Evolutionary conservation across 2,888 invertebrate genomes (phyloP).

Genomic region (Phaonia tiefii): DNA sequence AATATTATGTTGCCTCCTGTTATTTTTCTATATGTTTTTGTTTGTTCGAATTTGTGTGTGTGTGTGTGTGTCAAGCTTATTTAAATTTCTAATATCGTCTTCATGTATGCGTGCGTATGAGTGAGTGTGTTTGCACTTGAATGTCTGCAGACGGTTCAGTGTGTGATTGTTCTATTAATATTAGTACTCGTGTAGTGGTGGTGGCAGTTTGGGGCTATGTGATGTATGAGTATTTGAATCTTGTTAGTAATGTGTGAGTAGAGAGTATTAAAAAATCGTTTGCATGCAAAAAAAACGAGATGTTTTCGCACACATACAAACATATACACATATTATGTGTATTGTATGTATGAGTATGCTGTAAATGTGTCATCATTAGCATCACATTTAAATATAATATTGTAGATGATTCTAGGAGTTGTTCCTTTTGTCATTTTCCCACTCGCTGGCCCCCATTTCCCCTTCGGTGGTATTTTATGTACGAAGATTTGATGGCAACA

Average conservation of each 20-base stretch:
- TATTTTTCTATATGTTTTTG: not conserved
- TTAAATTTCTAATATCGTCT: slow-evolving; percentile 30
- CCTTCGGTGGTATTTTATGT: not conserved
- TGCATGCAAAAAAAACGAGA: not conserved
- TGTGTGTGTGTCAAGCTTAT: slow-evolving; percentile 27
- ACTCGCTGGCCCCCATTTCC: not conserved
- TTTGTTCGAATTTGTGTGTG: not conserved
- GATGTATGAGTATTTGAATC: slow-evolving; percentile 10
- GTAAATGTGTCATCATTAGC: slow-evolving; percentile 37
- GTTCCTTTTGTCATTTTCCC: slow-evolving; percentile 16
- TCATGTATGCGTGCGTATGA: not conserved
- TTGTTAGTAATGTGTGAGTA: not conserved
- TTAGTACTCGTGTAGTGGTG: not conserved
- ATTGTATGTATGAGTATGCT: slow-evolving; percentile 16
- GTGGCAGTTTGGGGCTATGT: not conserved
- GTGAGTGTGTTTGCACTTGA: not conserved
- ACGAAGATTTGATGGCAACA: not conserved
- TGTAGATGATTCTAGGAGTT: slow-evolving; percentile 7
- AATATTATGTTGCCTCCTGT: not conserved
- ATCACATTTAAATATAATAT: slow-evolving; percentile 30
- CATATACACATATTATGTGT: not conserved
- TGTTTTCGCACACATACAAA: not conserved
- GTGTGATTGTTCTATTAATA: not conserved
- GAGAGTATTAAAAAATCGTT: not conserved
- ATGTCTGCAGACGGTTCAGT: not conserved